phyloP scores from a whole-genome alignment of 2,113 vertebrate genomes.

The Erythrocercus mccallii region DNA sequence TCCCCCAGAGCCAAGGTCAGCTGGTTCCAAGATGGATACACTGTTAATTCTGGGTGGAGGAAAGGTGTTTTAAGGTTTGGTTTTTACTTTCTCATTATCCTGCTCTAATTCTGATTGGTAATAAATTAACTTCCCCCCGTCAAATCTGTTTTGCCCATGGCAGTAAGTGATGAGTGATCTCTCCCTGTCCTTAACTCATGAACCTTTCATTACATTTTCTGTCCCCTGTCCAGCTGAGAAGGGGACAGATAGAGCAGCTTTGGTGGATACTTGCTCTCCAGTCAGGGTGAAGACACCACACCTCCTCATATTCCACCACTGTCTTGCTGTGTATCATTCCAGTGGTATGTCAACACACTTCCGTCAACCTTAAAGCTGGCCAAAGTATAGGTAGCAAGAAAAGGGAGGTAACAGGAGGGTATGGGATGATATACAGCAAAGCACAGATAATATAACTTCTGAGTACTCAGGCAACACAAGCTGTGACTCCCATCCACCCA shows the following conservation, averaged over 20 bases:
- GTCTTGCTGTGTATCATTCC: background rate
- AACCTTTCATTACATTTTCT: background rate
- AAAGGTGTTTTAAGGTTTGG: background rate
- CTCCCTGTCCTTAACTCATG: background rate
- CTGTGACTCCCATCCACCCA: background rate
- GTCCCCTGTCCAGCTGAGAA: background rate
- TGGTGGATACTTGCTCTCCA: background rate
- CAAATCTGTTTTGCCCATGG: background rate
- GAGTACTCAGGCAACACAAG: background rate
- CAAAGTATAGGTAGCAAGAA: background rate
- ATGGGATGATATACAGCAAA: background rate
- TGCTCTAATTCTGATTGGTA: background rate
- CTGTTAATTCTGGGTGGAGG: background rate
- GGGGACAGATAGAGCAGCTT: background rate
- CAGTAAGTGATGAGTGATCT: background rate
- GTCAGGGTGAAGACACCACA: background rate
- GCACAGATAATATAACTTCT: background rate
- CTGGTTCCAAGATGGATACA: fast-evolving
- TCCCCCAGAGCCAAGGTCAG: background rate
- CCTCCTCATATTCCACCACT: background rate
- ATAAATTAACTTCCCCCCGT: background rate
- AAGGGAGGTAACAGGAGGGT: background rate
- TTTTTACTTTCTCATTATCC: background rate
- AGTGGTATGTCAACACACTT: background rate
- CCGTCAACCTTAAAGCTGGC: fast-evolving